Evolutionary conservation across 37 sponge, comb jelly and placozoan species (phyloP), one percentile per base, ranked within the genome.

Genomic region (Aplysina aerophoba): DNA sequence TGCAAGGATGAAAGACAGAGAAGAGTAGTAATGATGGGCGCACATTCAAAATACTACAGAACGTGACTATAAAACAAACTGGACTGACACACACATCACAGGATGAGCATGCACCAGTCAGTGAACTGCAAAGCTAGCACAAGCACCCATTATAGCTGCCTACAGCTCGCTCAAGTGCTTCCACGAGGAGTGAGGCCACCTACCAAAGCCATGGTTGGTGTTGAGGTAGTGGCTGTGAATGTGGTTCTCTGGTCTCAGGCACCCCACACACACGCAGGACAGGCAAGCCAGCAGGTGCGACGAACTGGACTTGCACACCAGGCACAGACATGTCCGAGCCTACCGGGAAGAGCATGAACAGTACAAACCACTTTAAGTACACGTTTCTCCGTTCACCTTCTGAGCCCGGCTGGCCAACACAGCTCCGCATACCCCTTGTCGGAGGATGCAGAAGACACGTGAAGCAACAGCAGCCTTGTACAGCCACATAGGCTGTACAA

Each of bases 221-320:
- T 69, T 75, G 55, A 89, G 80, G 64, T 84, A 74, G 57, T 95
- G 94, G 0, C 71, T 54, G 17, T 81, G 87, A 80, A 93, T 86
- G 83, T 93, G 94, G 41, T 93, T 95, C n/a, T 93, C 87, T 0
- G 89, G 87, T 14, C 59, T 59, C 68, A 87, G 81, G 80, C 97
- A 97, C 6, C 93, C 97, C 65, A 94, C 80, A 82, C 84, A 94
- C 68, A 97, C 97, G 84, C 97, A 97, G n/a, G 83, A 84, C 55
- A 97, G 86, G 53, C 97, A 97, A 5, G 95, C 88, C 53, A 92
- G 88, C 69, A 97, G 84, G 13, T 86, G 81, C 11, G 89, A 55
- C 40, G 73, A 64, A 81, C 79, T 83, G 27, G 61, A 68, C n/a
- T 81, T 83, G 40, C 97, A 97, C 34, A 86, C 79, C 57, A 88